phyloP scores from a whole-genome alignment of 2,797 vertebrate species.

The Parauchenoglanis ngamensis region DNA sequence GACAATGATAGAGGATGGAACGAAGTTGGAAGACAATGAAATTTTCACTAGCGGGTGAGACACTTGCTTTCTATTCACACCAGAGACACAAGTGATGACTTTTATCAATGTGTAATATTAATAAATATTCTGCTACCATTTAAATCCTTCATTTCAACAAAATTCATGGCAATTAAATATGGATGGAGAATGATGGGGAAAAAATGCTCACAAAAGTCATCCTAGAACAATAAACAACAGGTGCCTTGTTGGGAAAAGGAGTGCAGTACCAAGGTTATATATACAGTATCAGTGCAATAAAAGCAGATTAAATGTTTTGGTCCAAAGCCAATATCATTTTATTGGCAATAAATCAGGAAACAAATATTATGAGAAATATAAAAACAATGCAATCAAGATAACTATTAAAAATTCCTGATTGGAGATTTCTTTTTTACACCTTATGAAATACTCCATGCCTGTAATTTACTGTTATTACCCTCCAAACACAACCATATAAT shows the following conservation, averaged over 20 bases:
- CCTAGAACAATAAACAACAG: neutral
- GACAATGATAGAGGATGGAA: neutral
- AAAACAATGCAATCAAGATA: neutral
- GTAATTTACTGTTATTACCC: slow-evolving; percentile 54
- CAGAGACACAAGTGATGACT: neutral
- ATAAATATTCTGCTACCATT: neutral
- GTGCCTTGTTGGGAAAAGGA: neutral
- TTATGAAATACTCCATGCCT: neutral
- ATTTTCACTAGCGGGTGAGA: neutral
- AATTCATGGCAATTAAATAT: neutral
- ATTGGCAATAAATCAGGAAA: neutral
- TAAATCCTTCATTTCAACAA: neutral
- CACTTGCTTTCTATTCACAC: neutral
- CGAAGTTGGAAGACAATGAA: neutral
- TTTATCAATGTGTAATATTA: neutral
- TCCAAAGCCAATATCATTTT: slow-evolving; percentile 15
- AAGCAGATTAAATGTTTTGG: neutral
- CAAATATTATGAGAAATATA: neutral
- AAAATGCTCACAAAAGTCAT: neutral
- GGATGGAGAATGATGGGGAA: neutral
- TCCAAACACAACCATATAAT: slow-evolving; percentile 58
- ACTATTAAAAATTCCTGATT: neutral
- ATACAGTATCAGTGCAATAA: neutral
- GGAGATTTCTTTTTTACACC: neutral
- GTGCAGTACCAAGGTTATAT: too few species aligned